A percentile compares a stretch with the other conserved stretches of the same genome.
Conservation (phyloP, 2,797 vertebrate species). For the Smutsia temminckii region DNA sequence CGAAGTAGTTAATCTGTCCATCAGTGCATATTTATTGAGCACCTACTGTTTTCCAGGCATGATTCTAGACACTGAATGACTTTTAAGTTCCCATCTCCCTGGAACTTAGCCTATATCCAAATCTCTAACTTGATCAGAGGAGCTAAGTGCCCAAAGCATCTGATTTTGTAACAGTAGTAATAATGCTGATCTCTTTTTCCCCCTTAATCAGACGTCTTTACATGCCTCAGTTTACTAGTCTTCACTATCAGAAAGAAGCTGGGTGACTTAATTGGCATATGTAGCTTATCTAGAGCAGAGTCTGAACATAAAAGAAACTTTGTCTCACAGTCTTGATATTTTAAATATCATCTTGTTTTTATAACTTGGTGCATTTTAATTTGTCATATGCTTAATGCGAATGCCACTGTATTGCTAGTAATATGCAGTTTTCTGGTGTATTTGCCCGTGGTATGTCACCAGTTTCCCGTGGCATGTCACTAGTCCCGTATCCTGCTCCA, state of each 20-base stretch:
- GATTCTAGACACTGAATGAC: background rate
- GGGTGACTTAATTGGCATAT: background rate
- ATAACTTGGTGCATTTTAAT: constrained; percentile 7
- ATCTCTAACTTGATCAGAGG: background rate
- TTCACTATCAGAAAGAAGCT: background rate
- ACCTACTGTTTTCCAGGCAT: rapidly evolving
- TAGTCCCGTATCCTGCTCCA: constrained; percentile 28
- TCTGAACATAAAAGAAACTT: background rate
- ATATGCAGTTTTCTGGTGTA: background rate
- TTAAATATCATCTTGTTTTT: constrained; percentile 14
- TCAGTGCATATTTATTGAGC: rapidly evolving
- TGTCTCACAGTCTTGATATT: background rate
- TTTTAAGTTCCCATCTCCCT: background rate
- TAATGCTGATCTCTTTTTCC: background rate
- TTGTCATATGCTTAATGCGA: constrained; percentile 21
- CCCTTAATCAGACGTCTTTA: background rate
- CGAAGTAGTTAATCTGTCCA: background rate
- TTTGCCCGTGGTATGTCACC: constrained; percentile 62
- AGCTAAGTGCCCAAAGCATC: background rate
- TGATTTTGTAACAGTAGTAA: background rate
- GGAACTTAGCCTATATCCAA: background rate
- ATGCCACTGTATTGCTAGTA: constrained; percentile 46
- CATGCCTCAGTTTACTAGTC: background rate
- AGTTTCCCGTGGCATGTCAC: constrained; percentile 44
- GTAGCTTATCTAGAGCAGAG: background rate